Percentiles rank a stretch among this genome's conserved stretches.
These are phyloP conservation scores for Erpetoichthys calabaricus DNA, from an alignment of 2,797 vertebrate species.

Conservation along the genomic window DNA sequence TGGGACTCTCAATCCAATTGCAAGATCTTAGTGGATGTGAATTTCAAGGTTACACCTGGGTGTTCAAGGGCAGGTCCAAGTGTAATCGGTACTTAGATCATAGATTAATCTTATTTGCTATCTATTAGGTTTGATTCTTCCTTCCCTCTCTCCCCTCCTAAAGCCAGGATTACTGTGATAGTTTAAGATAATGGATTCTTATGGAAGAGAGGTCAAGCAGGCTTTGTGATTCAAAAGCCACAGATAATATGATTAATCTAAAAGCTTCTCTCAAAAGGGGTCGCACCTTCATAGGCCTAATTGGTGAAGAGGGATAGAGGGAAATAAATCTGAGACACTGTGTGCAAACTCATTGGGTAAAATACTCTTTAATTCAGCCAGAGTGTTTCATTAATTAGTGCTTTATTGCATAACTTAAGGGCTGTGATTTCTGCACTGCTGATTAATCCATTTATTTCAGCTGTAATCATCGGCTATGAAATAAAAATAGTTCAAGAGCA, in stretches of 20 bases:
- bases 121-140: constrained; percentile 99
- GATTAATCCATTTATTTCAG: constrained; percentile 36
- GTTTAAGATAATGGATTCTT: constrained; percentile 99
- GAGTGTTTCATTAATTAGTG: constrained; percentile 28
- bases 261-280: constrained; percentile 93
- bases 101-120: constrained; percentile 99
- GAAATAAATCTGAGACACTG: constrained; percentile 59
- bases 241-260: constrained; percentile 99
- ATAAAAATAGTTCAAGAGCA: no score
- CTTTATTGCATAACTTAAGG: constrained; percentile 17
- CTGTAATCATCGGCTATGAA: no score
- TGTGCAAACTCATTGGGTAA: constrained; percentile 31
- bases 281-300: constrained; percentile 82
- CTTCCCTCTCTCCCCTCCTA: constrained; percentile 86
- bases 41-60: constrained; percentile 99
- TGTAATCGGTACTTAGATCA: constrained; percentile 99
- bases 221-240: constrained; percentile 94
- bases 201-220: constrained; percentile 94
- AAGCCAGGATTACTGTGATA: constrained; percentile 99
- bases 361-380: constrained; percentile 27
- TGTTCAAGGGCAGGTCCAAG: constrained; percentile 99
- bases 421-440: constrained; percentile 36
- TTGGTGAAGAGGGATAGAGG: constrained; percentile 68
- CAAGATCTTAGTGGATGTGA: constrained; percentile 78
- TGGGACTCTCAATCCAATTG: constrained; percentile 86